These are phyloP conservation scores for Brachionus paranguensis DNA, from an alignment of 1,140 invertebrate genomes.

Conservation along the genomic window DNA sequence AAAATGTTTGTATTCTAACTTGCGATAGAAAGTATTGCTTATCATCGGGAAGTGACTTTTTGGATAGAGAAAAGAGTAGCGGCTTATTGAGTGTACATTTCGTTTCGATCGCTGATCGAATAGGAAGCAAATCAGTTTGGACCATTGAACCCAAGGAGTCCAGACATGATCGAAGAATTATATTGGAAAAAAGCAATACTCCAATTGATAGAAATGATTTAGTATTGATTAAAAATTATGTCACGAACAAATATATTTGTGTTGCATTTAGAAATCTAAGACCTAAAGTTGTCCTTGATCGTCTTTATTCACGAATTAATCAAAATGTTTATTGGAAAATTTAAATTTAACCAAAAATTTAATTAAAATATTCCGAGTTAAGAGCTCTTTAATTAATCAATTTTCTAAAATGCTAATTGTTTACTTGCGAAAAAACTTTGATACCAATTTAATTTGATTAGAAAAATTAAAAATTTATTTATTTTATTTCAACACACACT, in stretches of 20 bases:
- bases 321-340: background rate
- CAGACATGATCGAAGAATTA: background rate
- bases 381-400: too few species aligned
- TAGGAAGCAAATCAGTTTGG: background rate
- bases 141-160: background rate
- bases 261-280: background rate
- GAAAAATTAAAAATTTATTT: too few species aligned
- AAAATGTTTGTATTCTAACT: background rate
- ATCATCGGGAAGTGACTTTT: background rate
- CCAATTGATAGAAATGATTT: background rate
- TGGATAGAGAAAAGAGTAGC: background rate
- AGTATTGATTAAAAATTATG: background rate
- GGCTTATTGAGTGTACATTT: background rate
- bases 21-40: background rate
- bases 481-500: too few species aligned
- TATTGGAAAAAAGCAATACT: background rate
- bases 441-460: too few species aligned
- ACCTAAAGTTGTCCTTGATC: background rate
- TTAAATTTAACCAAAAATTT: background rate
- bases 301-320: background rate
- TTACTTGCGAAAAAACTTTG: too few species aligned
- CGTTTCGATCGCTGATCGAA: background rate
- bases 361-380: too few species aligned
- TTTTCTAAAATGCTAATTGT: too few species aligned
- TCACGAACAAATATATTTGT: background rate